Evolutionary conservation across 2,797 vertebrate genomes (phyloP), one percentile per base, ranked within the genome.

Genomic region (Pantherophis alleghaniensis): DNA sequence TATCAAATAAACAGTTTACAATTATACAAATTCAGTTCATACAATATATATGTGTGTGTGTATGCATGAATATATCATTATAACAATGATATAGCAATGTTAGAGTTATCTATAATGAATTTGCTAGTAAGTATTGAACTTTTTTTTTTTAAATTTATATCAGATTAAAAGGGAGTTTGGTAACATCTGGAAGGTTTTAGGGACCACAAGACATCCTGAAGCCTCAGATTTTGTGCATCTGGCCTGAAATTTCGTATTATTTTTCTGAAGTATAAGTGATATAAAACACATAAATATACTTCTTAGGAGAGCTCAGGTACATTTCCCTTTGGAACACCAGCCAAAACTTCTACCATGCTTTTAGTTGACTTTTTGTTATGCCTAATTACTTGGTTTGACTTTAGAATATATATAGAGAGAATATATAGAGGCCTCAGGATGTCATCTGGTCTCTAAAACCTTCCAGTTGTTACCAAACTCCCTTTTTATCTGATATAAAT

Each of bases 1-100:
- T 94, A 92, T 83, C 37, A 87, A 87, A n/a, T 11, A 91, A 94
- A 92, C 86, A 51, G 60, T 51, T 5, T 57, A 87, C 2, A 10
- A 0, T 0, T 51, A 59, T 5, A 13, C 91, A 93, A 69, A 92
- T 28, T 90, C 92, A 94, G 59, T 55, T 26, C 6, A n/a, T 86
- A 42, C 18, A 59, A 16, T 57, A 5, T 59, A 6, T 60, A 4
- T 22, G 20, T 2, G 59, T 59, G 16, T 59, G 5, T 59, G 16
- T 59, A 42, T 42, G 42, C 42, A 42, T 42, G 42, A 0, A 0
- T 42, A 1, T 56, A 53, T 53, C 51, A 53, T 53, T 53, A 53
- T 53, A 53, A 53, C 3, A 56, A 56, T 56, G 20, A 83, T 47
- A 47, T 24, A 83, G 12, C 2, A 10, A 37, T 32, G 20, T 83